A percentile compares a stretch with the other conserved stretches of the same genome.
Conservation (phyloP, 2,113 vertebrate species). For the Bostrychus sinensis region DNA sequence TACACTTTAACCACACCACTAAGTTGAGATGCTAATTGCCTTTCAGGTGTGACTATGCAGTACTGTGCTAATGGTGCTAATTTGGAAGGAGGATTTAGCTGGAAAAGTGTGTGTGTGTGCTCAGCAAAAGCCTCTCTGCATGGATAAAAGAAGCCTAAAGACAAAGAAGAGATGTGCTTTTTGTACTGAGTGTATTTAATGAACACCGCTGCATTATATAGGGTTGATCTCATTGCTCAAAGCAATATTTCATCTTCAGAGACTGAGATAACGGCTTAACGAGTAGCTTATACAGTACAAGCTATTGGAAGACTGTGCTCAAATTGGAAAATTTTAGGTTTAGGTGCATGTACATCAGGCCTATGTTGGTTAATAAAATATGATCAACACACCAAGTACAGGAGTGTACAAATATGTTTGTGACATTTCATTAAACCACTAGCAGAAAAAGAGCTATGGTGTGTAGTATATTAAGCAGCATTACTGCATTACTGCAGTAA, state of each 20-base stretch:
- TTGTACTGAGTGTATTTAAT: conserved; percentile 66
- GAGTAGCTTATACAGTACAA: background rate
- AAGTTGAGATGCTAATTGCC: conserved; percentile 54
- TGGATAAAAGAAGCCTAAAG: conserved; percentile 27
- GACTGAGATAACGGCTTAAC: conserved; percentile 20
- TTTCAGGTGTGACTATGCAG: conserved; percentile 62
- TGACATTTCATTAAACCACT: too few relatives aligned
- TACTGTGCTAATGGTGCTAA: conserved; percentile 39
- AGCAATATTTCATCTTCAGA: conserved; percentile 43
- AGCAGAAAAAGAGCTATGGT: too few relatives aligned
- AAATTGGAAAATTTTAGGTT: too few relatives aligned
- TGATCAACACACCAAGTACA: too few relatives aligned
- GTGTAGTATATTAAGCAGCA: too few relatives aligned
- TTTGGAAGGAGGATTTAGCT: conserved; percentile 59
- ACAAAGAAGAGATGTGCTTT: conserved; percentile 64
- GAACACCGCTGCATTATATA: conserved; percentile 44
- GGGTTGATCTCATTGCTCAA: conserved; percentile 59
- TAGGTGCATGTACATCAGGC: background rate
- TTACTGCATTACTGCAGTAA: too few relatives aligned
- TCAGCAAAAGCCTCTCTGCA: background rate
- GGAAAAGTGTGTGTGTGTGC: conserved; percentile 36
- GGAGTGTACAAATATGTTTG: too few relatives aligned
- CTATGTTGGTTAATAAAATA: too few relatives aligned
- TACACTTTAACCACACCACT: background rate
- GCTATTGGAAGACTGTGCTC: background rate